Conservation (phyloP, 2,888 invertebrate species). For the Plusia festucae region DNA sequence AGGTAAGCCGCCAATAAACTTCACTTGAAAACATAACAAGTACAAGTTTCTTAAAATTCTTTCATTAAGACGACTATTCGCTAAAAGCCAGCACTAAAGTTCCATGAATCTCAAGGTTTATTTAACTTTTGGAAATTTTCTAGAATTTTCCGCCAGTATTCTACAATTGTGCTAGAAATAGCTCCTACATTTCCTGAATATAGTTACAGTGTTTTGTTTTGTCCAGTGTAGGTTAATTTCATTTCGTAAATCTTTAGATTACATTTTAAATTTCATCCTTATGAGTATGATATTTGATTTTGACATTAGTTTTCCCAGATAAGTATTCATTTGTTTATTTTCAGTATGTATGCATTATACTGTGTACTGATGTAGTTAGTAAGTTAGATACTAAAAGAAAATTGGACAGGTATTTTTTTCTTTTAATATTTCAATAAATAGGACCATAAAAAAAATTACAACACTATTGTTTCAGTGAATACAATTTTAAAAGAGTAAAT, state of each 20-base stretch:
- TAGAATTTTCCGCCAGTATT: constrained; percentile 14
- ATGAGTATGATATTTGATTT: too few relatives aligned
- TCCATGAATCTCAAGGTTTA: constrained; percentile 20
- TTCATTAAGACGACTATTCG: constrained; percentile 30
- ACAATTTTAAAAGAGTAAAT: too few relatives aligned
- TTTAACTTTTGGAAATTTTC: constrained; percentile 31
- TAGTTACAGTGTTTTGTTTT: neutral
- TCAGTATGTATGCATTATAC: too few relatives aligned
- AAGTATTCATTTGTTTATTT: too few relatives aligned
- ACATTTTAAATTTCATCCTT: too few relatives aligned
- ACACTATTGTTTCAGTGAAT: too few relatives aligned
- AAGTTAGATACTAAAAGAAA: too few relatives aligned
- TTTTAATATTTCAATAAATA: too few relatives aligned
- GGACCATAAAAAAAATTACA: too few relatives aligned
- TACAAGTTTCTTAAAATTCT: constrained; percentile 17
- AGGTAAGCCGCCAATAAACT: neutral
- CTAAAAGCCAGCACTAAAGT: constrained; percentile 24
- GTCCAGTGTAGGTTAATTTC: neutral
- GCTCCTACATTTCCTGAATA: constrained; percentile 14
- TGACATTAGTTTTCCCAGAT: too few relatives aligned
- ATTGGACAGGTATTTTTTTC: too few relatives aligned
- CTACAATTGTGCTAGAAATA: neutral
- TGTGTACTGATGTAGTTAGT: too few relatives aligned
- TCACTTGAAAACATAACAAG: neutral
- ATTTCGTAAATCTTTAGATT: neutral